Evolutionary conservation across 2,888 invertebrate genomes (phyloP), one percentile per base, ranked within the genome.

Genomic region (Anoplius nigerrimus): DNA sequence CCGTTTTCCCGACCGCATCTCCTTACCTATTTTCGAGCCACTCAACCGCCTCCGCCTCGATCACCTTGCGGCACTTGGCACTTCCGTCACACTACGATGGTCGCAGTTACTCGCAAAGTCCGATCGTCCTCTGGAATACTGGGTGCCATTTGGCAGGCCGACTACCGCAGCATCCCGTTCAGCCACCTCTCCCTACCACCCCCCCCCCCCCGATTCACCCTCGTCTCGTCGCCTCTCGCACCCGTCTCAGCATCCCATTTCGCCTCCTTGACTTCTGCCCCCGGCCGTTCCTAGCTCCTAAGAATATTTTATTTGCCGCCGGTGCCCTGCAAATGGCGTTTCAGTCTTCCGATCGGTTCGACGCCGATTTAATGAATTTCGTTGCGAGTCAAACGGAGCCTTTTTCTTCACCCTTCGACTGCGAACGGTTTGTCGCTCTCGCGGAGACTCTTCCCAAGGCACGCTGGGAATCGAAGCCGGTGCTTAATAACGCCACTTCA

Each of bases 71-170:
- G 66, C 59, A 46, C 71, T 78, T 86, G 85, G 84, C 84, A 86
- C 85, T 86, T 84, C 79, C 80, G 81, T 82, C 81, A 75, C 79
- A 80, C 74, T 80, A 76, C 78, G 80, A 77, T 73, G 82, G 78
- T 81, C 74, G 77, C 81, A 79, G 84, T 81, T 82, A 83, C 80
- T 84, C 79, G 80, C 68, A 51, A 70, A 84, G 82, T 84, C 82
- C 72, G 70, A 72, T 68, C 73, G 62, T 69, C 71, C 78, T 76
- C 72, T 80, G 81, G 85, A 84, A 86, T 86, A 84, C 86, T 85
- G 86, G 86, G 81, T 82, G 78, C 81, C 80, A 82, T 86, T 86
- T 86, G 86, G 86, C 86, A 84, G 82, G 72, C 79, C 76, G 45
- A 54, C 61, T 67, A 55, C 72, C 60, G 21, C 60, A 43, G 61